Conservation (phyloP, 2,797 vertebrate species). For the Tokudaia tokunoshimensis region DNA sequence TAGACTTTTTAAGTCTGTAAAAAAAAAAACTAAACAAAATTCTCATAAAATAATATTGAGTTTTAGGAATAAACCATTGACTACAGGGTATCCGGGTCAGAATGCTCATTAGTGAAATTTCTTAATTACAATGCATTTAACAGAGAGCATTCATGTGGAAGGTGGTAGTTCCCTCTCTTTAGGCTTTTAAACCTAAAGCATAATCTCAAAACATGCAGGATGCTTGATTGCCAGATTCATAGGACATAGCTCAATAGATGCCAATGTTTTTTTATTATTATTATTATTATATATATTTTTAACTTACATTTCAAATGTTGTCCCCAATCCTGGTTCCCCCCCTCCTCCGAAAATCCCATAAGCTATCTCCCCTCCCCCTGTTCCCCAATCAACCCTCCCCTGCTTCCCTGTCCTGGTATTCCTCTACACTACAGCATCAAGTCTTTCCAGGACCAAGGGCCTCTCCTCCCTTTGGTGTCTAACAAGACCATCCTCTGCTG, state of each 20-base stretch:
- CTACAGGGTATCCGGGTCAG: neutral
- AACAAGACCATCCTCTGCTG: too few species aligned
- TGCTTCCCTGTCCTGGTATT: too few species aligned
- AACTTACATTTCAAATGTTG: too few species aligned
- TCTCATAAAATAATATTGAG: neutral
- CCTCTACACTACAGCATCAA: too few species aligned
- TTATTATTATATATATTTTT: too few species aligned
- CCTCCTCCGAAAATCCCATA: too few species aligned
- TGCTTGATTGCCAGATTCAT: neutral
- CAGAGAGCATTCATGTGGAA: neutral
- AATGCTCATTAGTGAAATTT: neutral
- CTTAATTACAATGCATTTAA: neutral
- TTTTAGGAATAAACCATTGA: conserved; percentile 47
- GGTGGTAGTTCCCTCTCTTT: neutral
- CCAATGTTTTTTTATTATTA: neutral
- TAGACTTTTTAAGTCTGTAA: neutral
- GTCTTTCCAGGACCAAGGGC: too few species aligned
- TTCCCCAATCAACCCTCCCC: too few species aligned
- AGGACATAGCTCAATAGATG: neutral
- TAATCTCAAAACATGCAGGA: neutral
- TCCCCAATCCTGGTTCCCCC: too few species aligned
- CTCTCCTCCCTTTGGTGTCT: too few species aligned
- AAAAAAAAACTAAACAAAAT: neutral
- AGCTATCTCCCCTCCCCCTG: too few species aligned
- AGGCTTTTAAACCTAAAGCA: neutral